phyloP scores from a whole-genome alignment of 2,888 invertebrate genomes.

The Ceraclea dissimilis region DNA sequence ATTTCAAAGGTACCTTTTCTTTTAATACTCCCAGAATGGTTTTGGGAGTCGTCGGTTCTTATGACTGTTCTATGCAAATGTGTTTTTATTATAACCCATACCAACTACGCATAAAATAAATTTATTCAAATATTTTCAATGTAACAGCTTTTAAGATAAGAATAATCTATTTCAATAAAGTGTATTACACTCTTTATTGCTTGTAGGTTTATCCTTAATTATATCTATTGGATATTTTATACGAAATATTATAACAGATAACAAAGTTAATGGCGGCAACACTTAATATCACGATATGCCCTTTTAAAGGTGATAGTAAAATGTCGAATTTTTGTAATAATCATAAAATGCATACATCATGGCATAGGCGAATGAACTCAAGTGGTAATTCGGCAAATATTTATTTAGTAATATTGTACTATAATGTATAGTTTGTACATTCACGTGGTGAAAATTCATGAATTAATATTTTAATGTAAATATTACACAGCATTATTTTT shows the following conservation, averaged over 20 bases:
- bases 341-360: too few species aligned
- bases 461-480: too few species aligned
- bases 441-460: too few species aligned
- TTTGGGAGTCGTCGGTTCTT: conserved; percentile 1
- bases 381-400: too few species aligned
- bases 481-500: too few species aligned
- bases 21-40: neutral
- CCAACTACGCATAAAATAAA: neutral
- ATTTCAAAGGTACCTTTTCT: neutral
- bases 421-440: too few species aligned
- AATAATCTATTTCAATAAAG: neutral
- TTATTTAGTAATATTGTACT: too few species aligned
- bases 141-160: neutral
- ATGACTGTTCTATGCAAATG: neutral
- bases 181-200: neutral
- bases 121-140: conserved; percentile 1
- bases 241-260: too few species aligned
- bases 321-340: too few species aligned
- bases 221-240: too few species aligned
- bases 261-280: too few species aligned
- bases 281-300: neutral
- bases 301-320: neutral
- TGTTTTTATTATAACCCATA: neutral
- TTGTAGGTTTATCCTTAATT: neutral
- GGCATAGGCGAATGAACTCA: too few species aligned